Evolutionary conservation across 1,140 invertebrate species (phyloP).

Genomic region (Stegodyphus mimosarum): DNA sequence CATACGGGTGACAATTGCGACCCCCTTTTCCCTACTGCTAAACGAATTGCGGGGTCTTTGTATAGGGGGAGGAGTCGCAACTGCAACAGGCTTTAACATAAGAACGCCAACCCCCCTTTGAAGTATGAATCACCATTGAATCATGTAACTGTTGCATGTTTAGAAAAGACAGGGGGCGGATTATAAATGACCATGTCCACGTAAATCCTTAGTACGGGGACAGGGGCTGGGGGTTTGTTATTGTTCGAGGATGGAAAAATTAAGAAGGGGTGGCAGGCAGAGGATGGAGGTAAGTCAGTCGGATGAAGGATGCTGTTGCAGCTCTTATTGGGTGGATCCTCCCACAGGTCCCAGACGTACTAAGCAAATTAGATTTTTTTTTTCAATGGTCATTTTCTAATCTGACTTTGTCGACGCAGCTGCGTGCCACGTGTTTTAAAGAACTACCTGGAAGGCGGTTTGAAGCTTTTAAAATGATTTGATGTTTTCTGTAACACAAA

Average conservation of each 20-base stretch:
- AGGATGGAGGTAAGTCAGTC: conserved; percentile 24
- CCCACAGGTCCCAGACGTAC: background rate
- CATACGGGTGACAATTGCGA: conserved; percentile 42
- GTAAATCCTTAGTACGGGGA: background rate
- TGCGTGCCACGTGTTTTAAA: background rate
- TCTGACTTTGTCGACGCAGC: background rate
- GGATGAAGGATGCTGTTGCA: conserved; percentile 12
- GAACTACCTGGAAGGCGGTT: too few species aligned
- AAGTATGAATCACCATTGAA: conserved; percentile 45
- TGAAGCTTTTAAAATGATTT: too few species aligned
- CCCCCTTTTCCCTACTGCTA: background rate
- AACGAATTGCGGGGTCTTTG: conserved; percentile 32
- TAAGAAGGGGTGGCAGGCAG: conserved; percentile 6
- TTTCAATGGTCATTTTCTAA: conserved; percentile 34
- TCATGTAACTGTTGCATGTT: conserved; percentile 52
- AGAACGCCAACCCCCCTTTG: conserved; percentile 7
- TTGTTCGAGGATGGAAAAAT: conserved; percentile 44
- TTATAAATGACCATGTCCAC: conserved; percentile 25
- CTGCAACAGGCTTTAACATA: conserved; percentile 42
- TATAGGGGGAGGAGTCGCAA: background rate
- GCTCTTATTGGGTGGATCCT: conserved; percentile 24
- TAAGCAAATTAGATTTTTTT: conserved; percentile 31
- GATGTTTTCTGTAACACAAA: too few species aligned
- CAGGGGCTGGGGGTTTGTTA: conserved; percentile 29
- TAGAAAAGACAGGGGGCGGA: conserved; percentile 21